Base-by-base conservation (phyloP, 2,888 invertebrate genomes). In the Argyra leucocephala region DNA sequence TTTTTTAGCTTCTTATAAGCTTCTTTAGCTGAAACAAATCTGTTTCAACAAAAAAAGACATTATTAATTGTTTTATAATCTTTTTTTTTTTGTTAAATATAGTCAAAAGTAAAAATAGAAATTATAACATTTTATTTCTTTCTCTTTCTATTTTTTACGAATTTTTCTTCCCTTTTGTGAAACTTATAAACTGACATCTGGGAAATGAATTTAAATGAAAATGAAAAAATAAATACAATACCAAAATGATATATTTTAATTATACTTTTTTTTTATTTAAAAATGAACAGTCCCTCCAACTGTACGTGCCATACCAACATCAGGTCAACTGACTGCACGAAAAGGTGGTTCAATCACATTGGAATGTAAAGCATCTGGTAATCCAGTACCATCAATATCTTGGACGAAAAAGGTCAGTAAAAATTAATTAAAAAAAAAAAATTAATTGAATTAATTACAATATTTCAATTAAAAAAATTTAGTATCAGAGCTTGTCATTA, bases 311-410 rank as follows among this genome's bases (percentile, higher is more conserved):
- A 83, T 86, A 59, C 87, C 87, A 4, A 84, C 86, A 72, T 85
- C 81, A 26, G 81, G 86, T 5, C 86, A 86, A 72, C 82, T 87
- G 62, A 86, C 87, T 48, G 87, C 87, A 15, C 77, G 87, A 61
- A 83, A 87, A 66, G 88, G 87, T 0, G 86, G 86, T 15, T 84
- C 87, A 0, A 85, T 87, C 1, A 87, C 87, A 58, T 77, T 88
- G 65, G 87, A 88, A 76, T 88, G 88, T 73, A 81, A 87, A 67
- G 88, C 87, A 0, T 84, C 86, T 0, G 88, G 88, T 18, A 88
- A 88, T 78, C 88, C 88, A 0, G 87, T 87, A 36, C 88, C 88
- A 1, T 83, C 82, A 23, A 88, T 88, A 68, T 82, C 82, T n/a
- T 88, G 88, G 88, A 80, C 78, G 63, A 80, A 80, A 73, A 80